phyloP scores from a whole-genome alignment of 1,140 invertebrate species.

The Orussus abietinus region DNA sequence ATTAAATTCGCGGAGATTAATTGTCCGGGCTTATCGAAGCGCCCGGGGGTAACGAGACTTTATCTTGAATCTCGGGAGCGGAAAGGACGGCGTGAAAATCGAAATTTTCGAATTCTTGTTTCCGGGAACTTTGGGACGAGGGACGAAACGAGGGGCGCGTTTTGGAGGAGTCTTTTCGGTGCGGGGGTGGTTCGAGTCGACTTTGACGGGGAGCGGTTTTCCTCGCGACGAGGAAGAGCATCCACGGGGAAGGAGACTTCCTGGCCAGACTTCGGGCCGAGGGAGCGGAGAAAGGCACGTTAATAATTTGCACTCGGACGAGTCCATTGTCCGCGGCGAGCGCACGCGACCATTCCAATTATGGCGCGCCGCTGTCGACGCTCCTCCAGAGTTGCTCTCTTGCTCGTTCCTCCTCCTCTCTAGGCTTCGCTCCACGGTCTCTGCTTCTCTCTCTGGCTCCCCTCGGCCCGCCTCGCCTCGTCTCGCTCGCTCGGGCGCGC shows the following conservation, averaged over 20 bases:
- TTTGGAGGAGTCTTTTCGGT: too few relatives aligned
- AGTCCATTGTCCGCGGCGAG: slow-evolving; percentile 46
- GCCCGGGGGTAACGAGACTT: too few relatives aligned
- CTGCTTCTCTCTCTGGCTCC: slow-evolving; percentile 14
- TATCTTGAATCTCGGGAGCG: too few relatives aligned
- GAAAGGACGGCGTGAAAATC: too few relatives aligned
- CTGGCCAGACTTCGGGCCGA: too few relatives aligned
- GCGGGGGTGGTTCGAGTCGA: too few relatives aligned
- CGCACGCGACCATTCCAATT: slow-evolving; percentile 51
- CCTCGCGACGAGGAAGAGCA: slow-evolving; percentile 7
- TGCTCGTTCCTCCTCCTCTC: slow-evolving; percentile 21
- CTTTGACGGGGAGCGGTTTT: too few relatives aligned
- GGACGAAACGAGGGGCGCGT: too few relatives aligned
- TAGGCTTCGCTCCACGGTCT: slow-evolving; percentile 13
- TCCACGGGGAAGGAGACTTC: slow-evolving; percentile 13
- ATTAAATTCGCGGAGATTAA: too few relatives aligned
- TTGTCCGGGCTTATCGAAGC: too few relatives aligned
- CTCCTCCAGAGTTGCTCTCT: slow-evolving; percentile 22
- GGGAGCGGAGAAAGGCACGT: slow-evolving; percentile 28
- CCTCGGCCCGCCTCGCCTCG: slow-evolving; percentile 11
- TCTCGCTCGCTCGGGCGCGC: slow-evolving; percentile 13
- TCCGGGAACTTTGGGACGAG: too few relatives aligned
- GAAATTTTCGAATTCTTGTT: too few relatives aligned
- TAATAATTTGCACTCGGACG: slow-evolving; percentile 52
- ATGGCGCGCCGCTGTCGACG: slow-evolving; percentile 38